Evolutionary conservation across 2,888 invertebrate genomes (phyloP).

Genomic region (Tupiocoris notatus): DNA sequence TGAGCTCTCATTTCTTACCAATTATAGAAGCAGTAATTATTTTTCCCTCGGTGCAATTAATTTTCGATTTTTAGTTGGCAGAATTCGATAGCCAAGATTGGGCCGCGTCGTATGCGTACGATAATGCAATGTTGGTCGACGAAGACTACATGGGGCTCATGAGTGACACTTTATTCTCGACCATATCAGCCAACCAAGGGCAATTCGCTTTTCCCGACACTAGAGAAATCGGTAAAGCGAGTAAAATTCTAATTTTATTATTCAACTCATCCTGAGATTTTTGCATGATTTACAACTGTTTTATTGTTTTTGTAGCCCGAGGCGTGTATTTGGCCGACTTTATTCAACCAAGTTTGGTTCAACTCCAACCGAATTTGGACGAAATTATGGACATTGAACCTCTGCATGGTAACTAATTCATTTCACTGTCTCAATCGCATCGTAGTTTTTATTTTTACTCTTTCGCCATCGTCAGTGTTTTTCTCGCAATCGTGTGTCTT

Average conservation of each 20-base stretch:
- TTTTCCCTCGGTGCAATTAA: neutral
- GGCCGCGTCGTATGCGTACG: constrained; percentile 52
- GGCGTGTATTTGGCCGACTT: constrained; percentile 90
- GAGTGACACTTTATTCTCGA: constrained; percentile 87
- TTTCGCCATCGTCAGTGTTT: too few species aligned
- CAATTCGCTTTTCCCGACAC: constrained; percentile 96
- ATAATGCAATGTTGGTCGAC: constrained; percentile 71
- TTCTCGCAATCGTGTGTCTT: too few species aligned
- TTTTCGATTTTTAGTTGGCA: constrained; percentile 58
- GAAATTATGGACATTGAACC: constrained; percentile 92
- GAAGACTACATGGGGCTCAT: constrained; percentile 84
- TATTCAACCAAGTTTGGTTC: constrained; percentile 96
- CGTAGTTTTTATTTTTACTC: too few species aligned
- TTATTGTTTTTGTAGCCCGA: constrained; percentile 60
- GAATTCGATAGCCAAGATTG: constrained; percentile 73
- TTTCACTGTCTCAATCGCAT: neutral
- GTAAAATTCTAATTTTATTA: neutral
- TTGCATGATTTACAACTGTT: neutral
- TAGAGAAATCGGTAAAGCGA: constrained; percentile 81
- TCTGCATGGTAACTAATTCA: constrained; percentile 61
- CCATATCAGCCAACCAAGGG: constrained; percentile 70
- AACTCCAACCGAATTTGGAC: constrained; percentile 93
- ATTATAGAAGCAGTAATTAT: too few species aligned
- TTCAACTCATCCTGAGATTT: too few species aligned
- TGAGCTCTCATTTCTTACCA: constrained; percentile 55